Conservation (phyloP, 2,113 vertebrate genomes). For the Fulmarus glacialis region DNA sequence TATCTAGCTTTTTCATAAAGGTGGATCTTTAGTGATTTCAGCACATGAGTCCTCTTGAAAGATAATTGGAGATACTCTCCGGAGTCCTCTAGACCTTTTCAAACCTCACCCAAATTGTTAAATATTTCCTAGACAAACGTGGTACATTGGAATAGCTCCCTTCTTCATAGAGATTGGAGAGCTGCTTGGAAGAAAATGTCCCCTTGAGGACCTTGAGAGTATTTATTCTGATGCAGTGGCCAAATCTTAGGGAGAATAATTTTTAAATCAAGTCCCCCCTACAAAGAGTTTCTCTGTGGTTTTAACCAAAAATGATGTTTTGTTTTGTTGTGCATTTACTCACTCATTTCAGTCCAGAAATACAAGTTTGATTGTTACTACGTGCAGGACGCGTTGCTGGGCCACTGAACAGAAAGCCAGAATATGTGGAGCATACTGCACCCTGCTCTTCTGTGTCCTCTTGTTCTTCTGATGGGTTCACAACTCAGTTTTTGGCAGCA, state of each 20-base stretch:
- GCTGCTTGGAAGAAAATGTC: not conserved
- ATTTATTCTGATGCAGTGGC: not conserved
- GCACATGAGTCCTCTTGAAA: not conserved
- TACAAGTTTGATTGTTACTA: not conserved
- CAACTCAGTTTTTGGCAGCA: not conserved
- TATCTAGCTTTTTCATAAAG: not conserved
- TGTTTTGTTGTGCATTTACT: not conserved
- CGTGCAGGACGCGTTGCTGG: not conserved
- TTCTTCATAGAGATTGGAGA: not conserved
- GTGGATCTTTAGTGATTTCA: not conserved
- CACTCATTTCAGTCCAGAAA: not conserved
- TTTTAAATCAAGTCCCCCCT: not conserved
- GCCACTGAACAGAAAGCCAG: not conserved
- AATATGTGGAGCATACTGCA: not conserved
- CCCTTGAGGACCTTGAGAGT: not conserved
- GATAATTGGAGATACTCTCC: not conserved
- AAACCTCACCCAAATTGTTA: not conserved
- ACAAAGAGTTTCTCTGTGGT: not conserved
- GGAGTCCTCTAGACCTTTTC: constrained; percentile 6
- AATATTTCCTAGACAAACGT: not conserved
- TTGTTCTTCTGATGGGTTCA: not conserved
- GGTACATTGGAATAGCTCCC: not conserved
- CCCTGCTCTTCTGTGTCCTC: not conserved
- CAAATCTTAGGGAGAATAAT: not conserved
- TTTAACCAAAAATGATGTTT: not conserved